phyloP scores from a whole-genome alignment of 2,888 invertebrate genomes.

The Omphaloscelis lunosa region DNA sequence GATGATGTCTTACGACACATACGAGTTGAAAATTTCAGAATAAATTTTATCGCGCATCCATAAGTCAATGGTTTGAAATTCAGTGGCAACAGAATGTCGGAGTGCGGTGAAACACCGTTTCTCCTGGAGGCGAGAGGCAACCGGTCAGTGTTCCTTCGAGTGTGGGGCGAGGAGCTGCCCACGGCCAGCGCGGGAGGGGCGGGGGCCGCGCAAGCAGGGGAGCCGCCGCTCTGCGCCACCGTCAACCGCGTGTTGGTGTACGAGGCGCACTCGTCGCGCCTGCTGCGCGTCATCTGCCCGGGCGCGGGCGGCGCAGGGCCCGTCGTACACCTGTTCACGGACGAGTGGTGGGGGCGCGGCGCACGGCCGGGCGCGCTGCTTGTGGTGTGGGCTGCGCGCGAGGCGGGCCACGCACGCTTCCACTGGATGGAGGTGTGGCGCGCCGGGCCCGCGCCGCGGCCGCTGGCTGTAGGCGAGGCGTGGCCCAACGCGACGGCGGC shows the following conservation, averaged over 20 bases:
- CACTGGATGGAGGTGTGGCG: conserved; percentile 92
- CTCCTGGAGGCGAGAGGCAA: conserved; percentile 95
- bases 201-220: conserved; percentile 81
- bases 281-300: conserved; percentile 93
- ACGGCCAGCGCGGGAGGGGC: conserved; percentile 86
- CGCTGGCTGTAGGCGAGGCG: conserved; percentile 86
- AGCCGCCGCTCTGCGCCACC: conserved; percentile 93
- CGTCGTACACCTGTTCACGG: conserved; percentile 94
- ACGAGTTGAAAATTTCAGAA: not conserved
- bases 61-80: not conserved
- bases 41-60: not conserved
- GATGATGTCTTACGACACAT: not conserved
- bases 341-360: conserved; percentile 92
- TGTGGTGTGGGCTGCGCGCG: conserved; percentile 96
- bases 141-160: conserved; percentile 94
- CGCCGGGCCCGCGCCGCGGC: conserved; percentile 62
- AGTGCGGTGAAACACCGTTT: conserved; percentile 95
- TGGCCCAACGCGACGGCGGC: conserved; percentile 76
- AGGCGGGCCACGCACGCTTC: conserved; percentile 94
- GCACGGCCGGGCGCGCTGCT: conserved; percentile 93
- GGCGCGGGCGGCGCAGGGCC: conserved; percentile 87
- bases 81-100: conserved; percentile 75
- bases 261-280: conserved; percentile 92
- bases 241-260: conserved; percentile 95
- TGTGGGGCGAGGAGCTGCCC: conserved; percentile 95